Evolutionary conservation across 2,113 vertebrate species (phyloP), one percentile per base, ranked within the genome.

Genomic region (Tricholaema leucomelas): DNA sequence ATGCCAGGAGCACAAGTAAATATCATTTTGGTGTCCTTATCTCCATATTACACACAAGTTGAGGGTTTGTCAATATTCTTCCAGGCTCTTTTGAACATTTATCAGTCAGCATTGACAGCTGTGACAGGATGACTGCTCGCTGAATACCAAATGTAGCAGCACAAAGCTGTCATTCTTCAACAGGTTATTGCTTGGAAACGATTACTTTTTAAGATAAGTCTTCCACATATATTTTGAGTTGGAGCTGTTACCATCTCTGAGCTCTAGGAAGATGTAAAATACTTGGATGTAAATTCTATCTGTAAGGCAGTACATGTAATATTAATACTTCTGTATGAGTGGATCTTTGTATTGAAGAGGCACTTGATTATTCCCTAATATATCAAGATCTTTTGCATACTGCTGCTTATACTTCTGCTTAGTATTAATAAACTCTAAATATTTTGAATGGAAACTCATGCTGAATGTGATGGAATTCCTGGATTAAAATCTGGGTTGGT

Each of bases 21-120:
- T 96, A 97, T 90, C 96, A 97, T 97, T 97, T 97, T 94, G 71
- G 76, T 95, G 71, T 95, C 94, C 96, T 97, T 97, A 97, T 97
- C 97, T 97, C 87, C 79, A 90, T 96, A 94, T 88, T 92, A 96
- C 97, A 96, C 88, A 95, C 90, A 93, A 96, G 93, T 92, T 96
- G 92, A 97, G 85, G 76, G 82, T 95, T 97, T 97, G 97, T 97
- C 97, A 97, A 95, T 97, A 97, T 97, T 97, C 85, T 93, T 91
- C 91, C 66, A 86, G 75, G 87, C 59, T 96, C 87, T 94, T 98
- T 97, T 96, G 96, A 97, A 97, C 85, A 84, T 95, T 96, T 97
- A 93, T 97, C 97, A 93, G 90, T 96, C 93, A 96, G 93, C 91
- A 92, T 76, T 96, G 94, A 89, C 96, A 97, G 94, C 92, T 96